Evolutionary conservation across 2,797 vertebrate species (phyloP).

Genomic region (Selene dorsalis): DNA sequence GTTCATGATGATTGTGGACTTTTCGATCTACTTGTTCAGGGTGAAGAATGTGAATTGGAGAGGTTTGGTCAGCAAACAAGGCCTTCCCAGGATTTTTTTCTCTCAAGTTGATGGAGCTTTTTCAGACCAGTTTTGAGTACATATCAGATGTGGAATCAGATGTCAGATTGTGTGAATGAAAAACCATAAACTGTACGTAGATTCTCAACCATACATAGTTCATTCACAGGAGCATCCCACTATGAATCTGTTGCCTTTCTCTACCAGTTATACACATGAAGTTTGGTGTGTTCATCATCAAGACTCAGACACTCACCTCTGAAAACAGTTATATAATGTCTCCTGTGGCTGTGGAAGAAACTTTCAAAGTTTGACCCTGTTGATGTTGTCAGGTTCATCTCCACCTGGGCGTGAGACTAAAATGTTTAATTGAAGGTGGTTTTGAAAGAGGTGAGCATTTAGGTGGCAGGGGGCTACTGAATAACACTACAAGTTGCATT

Average conservation of each 20-base stretch:
- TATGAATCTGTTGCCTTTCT: conserved; percentile 1
- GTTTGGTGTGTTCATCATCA: neutral
- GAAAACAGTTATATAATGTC: neutral
- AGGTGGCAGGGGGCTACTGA: neutral
- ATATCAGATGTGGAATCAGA: conserved; percentile 8
- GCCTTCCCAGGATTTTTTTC: neutral
- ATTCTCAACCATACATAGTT: neutral
- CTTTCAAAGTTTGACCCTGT: neutral
- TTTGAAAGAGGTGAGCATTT: neutral
- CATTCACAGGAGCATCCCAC: neutral
- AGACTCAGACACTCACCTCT: neutral
- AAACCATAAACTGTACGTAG: neutral
- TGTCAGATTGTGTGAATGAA: neutral
- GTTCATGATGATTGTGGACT: neutral
- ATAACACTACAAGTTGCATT: conserved; percentile 15
- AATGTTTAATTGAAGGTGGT: conserved; percentile 7
- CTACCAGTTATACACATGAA: neutral
- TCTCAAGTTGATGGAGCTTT: neutral
- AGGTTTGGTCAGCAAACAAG: neutral
- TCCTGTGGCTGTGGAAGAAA: neutral
- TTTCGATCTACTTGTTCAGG: neutral
- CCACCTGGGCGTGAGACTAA: neutral
- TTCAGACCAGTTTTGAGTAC: neutral
- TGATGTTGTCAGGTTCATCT: conserved; percentile 1
- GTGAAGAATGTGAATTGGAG: neutral